Conservation (phyloP, 1,140 invertebrate genomes). For the Diuraphis noxia region DNA sequence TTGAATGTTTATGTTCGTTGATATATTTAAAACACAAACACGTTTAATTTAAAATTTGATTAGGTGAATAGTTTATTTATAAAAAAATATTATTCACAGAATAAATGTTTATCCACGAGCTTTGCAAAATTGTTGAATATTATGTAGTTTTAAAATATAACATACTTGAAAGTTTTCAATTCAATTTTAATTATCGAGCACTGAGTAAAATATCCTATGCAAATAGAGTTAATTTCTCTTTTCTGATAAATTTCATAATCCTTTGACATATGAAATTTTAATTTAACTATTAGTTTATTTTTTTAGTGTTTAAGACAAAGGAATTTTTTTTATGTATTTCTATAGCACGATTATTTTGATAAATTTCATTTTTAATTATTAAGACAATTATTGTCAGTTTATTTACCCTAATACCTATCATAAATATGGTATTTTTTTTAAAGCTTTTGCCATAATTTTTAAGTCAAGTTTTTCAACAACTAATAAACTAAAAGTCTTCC, state of each 20-base stretch:
- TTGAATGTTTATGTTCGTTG: not conserved
- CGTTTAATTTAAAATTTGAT: not conserved
- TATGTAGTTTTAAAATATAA: not conserved
- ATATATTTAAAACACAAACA: not conserved
- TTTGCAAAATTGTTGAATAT: not conserved
- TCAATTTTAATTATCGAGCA: not conserved
- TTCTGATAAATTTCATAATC: not conserved
- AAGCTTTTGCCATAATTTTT: not conserved
- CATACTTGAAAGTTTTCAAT: not conserved
- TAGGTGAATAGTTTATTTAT: not conserved
- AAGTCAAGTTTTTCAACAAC: not conserved
- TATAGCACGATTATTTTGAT: not conserved
- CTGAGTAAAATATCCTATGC: not conserved
- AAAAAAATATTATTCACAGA: not conserved
- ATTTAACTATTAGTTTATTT: not conserved
- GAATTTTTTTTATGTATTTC: not conserved
- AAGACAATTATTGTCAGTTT: not conserved
- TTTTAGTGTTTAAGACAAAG: not conserved
- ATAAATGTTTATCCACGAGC: not conserved
- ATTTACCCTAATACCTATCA: not conserved
- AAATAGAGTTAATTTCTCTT: not conserved
- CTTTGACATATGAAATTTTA: not conserved
- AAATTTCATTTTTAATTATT: not conserved
- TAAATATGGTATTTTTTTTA: too few species aligned
- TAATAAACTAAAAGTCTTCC: not conserved